These are phyloP conservation scores for Eristalis intricaria DNA, from an alignment of 2,888 invertebrate genomes.

Conservation along the genomic window DNA sequence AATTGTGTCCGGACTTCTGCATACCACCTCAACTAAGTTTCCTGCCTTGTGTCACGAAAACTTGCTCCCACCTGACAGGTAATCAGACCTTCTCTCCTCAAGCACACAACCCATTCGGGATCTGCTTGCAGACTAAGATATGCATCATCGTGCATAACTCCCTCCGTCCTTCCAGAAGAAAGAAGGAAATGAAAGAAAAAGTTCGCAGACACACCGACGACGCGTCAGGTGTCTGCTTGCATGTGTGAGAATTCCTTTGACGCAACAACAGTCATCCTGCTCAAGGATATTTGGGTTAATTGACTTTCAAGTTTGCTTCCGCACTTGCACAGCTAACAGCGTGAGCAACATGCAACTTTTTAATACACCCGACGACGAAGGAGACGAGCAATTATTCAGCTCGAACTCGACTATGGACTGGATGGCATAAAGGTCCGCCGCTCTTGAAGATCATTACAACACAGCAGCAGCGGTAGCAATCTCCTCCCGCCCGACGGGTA, in stretches of 20 bases:
- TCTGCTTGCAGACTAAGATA: neutral
- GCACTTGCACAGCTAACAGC: neutral
- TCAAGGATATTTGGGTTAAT: constrained; percentile 59
- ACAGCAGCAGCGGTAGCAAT: neutral
- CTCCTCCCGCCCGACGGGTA: neutral
- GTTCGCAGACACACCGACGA: neutral
- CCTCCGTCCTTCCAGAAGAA: neutral
- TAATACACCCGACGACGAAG: constrained; percentile 46
- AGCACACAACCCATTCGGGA: neutral
- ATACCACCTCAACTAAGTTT: no score
- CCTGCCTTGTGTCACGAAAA: no score
- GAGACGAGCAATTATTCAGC: constrained; percentile 44
- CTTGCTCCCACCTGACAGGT: neutral
- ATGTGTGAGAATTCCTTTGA: neutral
- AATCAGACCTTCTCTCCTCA: neutral
- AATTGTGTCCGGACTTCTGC: no score
- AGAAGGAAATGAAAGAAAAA: neutral
- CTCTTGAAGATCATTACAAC: neutral
- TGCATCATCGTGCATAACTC: neutral
- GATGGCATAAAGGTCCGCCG: neutral
- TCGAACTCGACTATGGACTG: neutral
- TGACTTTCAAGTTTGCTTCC: constrained; percentile 57
- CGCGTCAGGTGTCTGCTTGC: neutral
- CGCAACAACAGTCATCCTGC: constrained; percentile 24
- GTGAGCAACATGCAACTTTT: constrained; percentile 31